Percentiles rank a stretch among this genome's conserved stretches.
phyloP scores from a whole-genome alignment of 2,888 invertebrate species.

The Nephrotoma guestfalica region DNA sequence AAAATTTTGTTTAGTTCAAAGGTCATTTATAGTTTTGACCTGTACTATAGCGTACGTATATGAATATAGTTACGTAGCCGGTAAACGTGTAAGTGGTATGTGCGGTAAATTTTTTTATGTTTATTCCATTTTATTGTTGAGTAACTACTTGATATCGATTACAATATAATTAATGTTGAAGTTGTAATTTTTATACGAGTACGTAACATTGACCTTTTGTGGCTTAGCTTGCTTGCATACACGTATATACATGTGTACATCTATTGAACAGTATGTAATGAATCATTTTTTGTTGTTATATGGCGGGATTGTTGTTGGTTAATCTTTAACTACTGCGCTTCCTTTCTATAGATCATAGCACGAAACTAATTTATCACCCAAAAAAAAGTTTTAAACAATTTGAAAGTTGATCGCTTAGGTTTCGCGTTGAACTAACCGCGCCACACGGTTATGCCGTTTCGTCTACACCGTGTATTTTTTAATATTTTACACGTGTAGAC shows the following conservation, averaged over 20 bases:
- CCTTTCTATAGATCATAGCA: not conserved
- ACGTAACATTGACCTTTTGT: not conserved
- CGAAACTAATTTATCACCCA: not conserved
- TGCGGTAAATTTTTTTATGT: not conserved
- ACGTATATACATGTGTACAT: not conserved
- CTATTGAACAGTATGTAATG: not conserved
- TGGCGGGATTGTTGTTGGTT: not conserved
- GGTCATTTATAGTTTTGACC: not conserved
- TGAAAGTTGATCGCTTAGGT: not conserved
- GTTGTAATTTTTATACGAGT: not conserved
- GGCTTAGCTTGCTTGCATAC: not conserved
- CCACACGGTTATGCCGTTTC: not conserved
- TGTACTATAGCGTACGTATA: not conserved
- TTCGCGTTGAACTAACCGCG: not conserved
- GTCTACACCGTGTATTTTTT: too few relatives aligned
- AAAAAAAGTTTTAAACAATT: not conserved
- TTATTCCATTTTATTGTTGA: not conserved
- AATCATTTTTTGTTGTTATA: not conserved
- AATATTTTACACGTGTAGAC: too few relatives aligned
- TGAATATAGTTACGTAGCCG: not conserved
- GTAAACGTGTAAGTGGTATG: not conserved
- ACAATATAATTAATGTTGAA: not conserved
- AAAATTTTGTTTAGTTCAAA: not conserved
- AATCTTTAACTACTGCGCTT: not conserved
- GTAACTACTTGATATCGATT: not conserved